phyloP scores from a whole-genome alignment of 2,113 vertebrate species.

The Carassius carassius region DNA sequence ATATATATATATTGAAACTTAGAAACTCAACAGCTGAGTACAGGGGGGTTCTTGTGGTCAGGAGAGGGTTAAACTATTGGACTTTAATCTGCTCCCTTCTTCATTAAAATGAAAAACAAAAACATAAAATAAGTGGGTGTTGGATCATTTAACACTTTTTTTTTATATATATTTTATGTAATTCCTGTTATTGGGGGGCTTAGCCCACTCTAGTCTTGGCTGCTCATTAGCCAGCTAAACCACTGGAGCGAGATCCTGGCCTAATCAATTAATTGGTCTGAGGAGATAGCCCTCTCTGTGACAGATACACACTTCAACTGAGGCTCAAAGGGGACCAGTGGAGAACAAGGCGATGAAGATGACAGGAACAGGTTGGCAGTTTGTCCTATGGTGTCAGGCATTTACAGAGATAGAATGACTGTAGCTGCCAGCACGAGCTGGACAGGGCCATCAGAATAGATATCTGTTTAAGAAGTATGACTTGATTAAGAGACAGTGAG shows the following conservation, averaged over 20 bases:
- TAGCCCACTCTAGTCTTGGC: conserved; percentile 51
- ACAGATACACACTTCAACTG: conserved; percentile 60
- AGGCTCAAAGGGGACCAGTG: conserved; percentile 51
- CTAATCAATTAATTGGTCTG: conserved; percentile 79
- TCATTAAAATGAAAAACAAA: conserved; percentile 54
- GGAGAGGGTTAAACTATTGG: conserved; percentile 13
- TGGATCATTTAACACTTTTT: not conserved
- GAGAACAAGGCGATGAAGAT: conserved; percentile 54
- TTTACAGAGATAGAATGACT: conserved; percentile 21
- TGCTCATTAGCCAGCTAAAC: conserved; percentile 66
- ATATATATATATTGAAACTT: not conserved
- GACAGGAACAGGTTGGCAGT: conserved; percentile 28
- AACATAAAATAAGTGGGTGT: not conserved
- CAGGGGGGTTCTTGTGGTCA: not conserved
- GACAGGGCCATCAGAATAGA: not conserved
- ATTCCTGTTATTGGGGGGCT: conserved; percentile 61
- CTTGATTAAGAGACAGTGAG: not conserved
- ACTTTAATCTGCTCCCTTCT: conserved; percentile 19
- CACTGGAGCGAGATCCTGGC: conserved; percentile 67
- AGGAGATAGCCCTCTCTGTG: conserved; percentile 67
- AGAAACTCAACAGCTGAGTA: not conserved
- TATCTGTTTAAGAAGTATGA: not conserved
- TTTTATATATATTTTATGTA: not conserved
- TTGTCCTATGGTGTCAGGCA: conserved; percentile 18
- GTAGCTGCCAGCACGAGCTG: not conserved